A percentile compares a stretch with the other conserved stretches of the same genome.
Conservation (phyloP, 2,797 vertebrate species). For the Distichodus sexfasciatus region DNA sequence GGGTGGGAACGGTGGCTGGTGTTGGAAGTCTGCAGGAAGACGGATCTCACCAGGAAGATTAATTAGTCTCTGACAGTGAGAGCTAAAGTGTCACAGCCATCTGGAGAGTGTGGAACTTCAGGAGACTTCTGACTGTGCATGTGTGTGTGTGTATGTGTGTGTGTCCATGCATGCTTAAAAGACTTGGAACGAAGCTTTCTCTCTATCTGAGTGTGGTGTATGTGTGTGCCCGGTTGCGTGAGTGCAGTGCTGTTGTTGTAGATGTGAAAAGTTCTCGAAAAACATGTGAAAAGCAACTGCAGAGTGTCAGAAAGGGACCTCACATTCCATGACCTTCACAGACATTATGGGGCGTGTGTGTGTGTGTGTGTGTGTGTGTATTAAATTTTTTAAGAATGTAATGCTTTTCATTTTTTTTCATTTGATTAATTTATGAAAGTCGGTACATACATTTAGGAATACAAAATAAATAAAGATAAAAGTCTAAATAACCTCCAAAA, state of each 20-base stretch:
- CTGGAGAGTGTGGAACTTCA: constrained; percentile 59
- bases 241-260: constrained; percentile 23
- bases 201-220: neutral
- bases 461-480: too few species aligned
- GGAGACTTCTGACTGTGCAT: constrained; percentile 49
- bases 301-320: constrained; percentile 43
- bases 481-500: too few species aligned
- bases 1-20: constrained; percentile 42
- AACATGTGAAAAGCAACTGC: constrained; percentile 44
- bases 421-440: too few species aligned
- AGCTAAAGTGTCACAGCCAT: constrained; percentile 59
- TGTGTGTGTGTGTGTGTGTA: constrained; percentile 20
- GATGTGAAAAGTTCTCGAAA: constrained; percentile 38
- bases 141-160: constrained; percentile 20
- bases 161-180: constrained; percentile 20
- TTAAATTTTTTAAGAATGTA: too few species aligned
- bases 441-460: too few species aligned
- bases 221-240: constrained; percentile 14
- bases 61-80: constrained; percentile 61
- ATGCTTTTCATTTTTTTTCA: too few species aligned
- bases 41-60: constrained; percentile 60
- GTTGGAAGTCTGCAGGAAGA: constrained; percentile 54
- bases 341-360: constrained; percentile 12
- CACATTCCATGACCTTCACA: constrained; percentile 40
- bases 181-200: neutral